Base-by-base conservation (phyloP, 2,888 invertebrate genomes). In the Ctena decussata region DNA sequence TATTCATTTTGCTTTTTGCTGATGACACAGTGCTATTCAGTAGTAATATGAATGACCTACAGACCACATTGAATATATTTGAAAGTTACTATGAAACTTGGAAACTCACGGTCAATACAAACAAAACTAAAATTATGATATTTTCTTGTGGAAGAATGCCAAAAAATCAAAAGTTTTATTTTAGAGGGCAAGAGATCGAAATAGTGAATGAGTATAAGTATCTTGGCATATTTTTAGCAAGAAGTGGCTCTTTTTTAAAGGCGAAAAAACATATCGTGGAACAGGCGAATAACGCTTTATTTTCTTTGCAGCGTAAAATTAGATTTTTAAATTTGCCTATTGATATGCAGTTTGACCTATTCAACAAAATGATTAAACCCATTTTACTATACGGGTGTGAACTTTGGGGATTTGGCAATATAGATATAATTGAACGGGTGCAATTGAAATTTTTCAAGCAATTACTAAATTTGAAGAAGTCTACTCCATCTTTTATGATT, bases 1-100 rank as follows among this genome's bases (percentile, higher is more conserved):
- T 82, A 37, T 78, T 74, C 41, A 57, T 82, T 44, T 35, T 74
- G 1, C 53, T 78, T 12, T 78, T 65, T 41, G 78, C 74, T 32
- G 82, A 73, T 30, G 70, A 82, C 32, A 82, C 69, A 46, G 74
- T 74, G 21, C 3, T 82, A 27, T n/a, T 72, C 0, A 21, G 69
- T 21, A 37, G 75, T 15, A 49, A 46, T 18, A 35, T 11, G 11
- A 21, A 65, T 0, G 75, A 76, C n/a, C 49, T 81, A 39, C 60
- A 77, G 30, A 41, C 35, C 5, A 49, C 77, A 2, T n/a, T 82
- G 3, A 60, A 71, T 46, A 1, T 27, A 18, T 82, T 72, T 21
- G 24, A 57, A 32, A 0, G 49, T 2, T 81, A 76, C 46, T 81
- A 71, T 39, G 27, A 39, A 27, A 70, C 27, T 8, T 76, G 49